Conservation (phyloP, 2,113 vertebrate species). For the Nestor notabilis region DNA sequence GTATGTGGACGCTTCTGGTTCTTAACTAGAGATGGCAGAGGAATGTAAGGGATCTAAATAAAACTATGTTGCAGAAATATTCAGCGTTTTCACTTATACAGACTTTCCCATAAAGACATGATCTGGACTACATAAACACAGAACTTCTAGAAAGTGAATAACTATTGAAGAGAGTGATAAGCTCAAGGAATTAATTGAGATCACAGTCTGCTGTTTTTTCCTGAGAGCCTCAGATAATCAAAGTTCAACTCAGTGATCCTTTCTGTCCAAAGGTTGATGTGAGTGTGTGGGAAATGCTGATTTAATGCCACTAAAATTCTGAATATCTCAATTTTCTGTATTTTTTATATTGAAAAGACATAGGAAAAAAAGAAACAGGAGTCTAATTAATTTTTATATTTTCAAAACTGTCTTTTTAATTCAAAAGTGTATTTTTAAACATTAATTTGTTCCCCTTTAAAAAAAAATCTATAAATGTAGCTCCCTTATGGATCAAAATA, state of each 20-base stretch:
- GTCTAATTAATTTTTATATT: neutral
- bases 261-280: neutral
- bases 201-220: neutral
- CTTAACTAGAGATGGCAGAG: neutral
- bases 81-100: neutral
- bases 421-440: neutral
- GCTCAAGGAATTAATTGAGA: accelerated
- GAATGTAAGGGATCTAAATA: neutral
- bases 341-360: neutral
- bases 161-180: neutral
- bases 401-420: neutral
- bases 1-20: neutral
- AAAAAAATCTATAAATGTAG: neutral
- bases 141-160: neutral
- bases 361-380: accelerated
- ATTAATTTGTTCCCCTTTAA: neutral
- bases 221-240: neutral
- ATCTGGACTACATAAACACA: neutral
- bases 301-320: neutral
- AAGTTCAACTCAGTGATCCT: neutral
- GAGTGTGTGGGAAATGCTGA: neutral
- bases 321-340: neutral
- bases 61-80: neutral
- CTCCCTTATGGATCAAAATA: neutral
- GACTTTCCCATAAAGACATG: neutral